Evolutionary conservation across 1,140 invertebrate genomes (phyloP).

Genomic region (Ladona fulva): DNA sequence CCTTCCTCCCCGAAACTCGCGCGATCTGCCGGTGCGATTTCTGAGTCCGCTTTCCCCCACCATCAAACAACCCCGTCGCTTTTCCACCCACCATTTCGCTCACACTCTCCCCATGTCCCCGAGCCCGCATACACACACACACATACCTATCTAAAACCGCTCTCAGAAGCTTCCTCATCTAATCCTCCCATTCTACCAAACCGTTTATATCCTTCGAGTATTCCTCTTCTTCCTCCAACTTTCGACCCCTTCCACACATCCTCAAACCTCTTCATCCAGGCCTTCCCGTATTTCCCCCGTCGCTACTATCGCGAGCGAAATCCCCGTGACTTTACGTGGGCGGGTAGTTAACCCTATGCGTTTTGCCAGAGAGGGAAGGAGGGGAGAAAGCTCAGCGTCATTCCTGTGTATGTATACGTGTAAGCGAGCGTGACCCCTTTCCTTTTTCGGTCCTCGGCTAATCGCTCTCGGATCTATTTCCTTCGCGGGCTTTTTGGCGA

Average conservation of each 20-base stretch:
- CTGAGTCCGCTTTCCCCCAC: neutral
- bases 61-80: neutral
- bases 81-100: neutral
- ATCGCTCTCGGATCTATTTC: too few species aligned
- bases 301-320: neutral
- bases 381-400: neutral
- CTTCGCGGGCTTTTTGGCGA: too few species aligned
- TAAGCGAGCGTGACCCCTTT: too few species aligned
- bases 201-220: neutral
- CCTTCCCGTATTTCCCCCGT: neutral
- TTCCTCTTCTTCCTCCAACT: neutral
- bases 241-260: neutral
- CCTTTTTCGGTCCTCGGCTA: too few species aligned
- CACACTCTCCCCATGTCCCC: neutral
- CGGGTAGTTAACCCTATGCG: neutral
- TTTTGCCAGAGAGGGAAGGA: neutral
- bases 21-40: neutral
- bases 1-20: neutral
- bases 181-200: neutral
- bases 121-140: neutral
- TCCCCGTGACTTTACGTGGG: slow-evolving; percentile 1
- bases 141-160: neutral
- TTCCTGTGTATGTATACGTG: too few species aligned
- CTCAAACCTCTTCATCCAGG: neutral
- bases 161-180: neutral